phyloP scores from a whole-genome alignment of 2,888 invertebrate genomes.

The Stenichneumon culpator region DNA sequence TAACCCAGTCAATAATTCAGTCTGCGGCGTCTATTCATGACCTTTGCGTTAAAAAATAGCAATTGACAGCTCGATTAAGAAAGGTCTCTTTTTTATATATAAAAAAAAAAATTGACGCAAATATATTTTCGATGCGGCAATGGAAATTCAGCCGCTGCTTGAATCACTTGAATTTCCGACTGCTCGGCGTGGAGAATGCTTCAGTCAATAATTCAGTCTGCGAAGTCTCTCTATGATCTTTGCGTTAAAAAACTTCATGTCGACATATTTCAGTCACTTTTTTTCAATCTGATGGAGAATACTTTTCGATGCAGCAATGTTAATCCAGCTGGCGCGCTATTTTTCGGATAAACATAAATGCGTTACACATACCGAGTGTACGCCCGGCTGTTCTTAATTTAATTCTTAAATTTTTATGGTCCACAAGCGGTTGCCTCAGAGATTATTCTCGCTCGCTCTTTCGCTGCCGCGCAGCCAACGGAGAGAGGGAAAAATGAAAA shows the following conservation, averaged over 20 bases:
- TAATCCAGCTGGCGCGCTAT: neutral
- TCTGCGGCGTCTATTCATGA: neutral
- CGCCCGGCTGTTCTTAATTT: conserved; percentile 76
- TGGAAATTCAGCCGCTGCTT: too few species aligned
- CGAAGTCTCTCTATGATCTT: neutral
- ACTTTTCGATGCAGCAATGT: neutral
- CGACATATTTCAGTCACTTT: neutral
- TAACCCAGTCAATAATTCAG: conserved; percentile 39
- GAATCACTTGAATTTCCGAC: too few species aligned
- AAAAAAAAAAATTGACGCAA: too few species aligned
- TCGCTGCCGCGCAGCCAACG: neutral
- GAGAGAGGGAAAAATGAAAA: conserved; percentile 26
- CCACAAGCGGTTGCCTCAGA: conserved; percentile 70
- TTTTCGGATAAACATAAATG: conserved; percentile 5
- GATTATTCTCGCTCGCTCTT: conserved; percentile 38
- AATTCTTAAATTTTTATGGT: conserved; percentile 82
- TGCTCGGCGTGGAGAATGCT: neutral
- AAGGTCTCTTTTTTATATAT: too few species aligned
- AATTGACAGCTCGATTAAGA: neutral
- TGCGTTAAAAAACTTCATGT: neutral
- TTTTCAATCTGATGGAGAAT: conserved; percentile 4
- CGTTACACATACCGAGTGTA: conserved; percentile 5
- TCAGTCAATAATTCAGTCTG: conserved; percentile 35
- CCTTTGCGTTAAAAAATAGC: conserved; percentile 11
- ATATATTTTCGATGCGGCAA: too few species aligned